Base-by-base conservation (phyloP, 2,797 vertebrate genomes). In the Hybognathus amarus region DNA sequence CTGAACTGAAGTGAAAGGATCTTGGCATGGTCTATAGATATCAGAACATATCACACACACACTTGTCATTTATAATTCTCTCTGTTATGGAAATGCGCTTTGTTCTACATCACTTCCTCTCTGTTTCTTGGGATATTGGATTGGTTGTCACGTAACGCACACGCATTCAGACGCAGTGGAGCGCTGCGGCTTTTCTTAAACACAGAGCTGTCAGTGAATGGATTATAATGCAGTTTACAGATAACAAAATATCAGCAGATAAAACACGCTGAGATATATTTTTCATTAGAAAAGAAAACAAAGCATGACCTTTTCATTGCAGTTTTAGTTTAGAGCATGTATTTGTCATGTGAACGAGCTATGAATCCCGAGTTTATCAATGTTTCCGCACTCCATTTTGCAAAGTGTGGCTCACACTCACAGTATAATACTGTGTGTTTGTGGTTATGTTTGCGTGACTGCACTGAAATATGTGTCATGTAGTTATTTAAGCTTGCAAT, bases 191-290 rank as follows among this genome's bases (percentile, higher is more conserved):
- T 77, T 63, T 78, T 52, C 79, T 73, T 63, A 75, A 79, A 73
- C 9, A 20, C 30, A 12, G 59, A 52, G 54, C 71, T 85, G 83
- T 66, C 81, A 47, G 59, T 74, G 61, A 74, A 75, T 82, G 86
- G 82, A 81, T 83, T 5, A 83, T 70, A 84, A 75, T 84, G 45
- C 79, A 63, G 79, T 77, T 50, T 79, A 40, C 66, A 63, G 40
- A 79, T 85, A 70, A 30, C 36, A 52, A 67, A 45, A 52, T 75
- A 79, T 67, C 45, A 75, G 17, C 42, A 22, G 45, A 82, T 67
- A 71, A n/a, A 78, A 73, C 54, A 54, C 1, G 3, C 47, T 47
- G 2, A 56, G 13, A 69, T 10, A 18, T 66, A 67, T 33, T 67
- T 64, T 40, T 10, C 69, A 11, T 67, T 64, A 54, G 70, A 52